Percentiles rank a stretch among this genome's conserved stretches.
Conservation (phyloP, 1,140 invertebrate genomes). For the Cyclargus thomasi region DNA sequence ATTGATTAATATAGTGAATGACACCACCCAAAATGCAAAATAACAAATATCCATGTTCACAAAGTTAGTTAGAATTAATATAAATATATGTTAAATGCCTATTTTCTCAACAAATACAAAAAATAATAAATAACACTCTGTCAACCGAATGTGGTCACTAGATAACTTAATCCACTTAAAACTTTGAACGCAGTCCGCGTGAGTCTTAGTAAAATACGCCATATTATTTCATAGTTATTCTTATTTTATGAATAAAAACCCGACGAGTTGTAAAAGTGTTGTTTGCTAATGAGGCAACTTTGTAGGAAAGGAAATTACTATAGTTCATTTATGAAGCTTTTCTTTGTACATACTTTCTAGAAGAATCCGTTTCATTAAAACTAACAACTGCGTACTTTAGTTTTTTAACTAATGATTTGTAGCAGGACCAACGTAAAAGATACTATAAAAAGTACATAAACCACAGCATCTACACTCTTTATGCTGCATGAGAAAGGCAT, state of each 20-base stretch:
- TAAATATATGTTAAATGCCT: too few species aligned
- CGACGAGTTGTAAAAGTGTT: neutral
- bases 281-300: neutral
- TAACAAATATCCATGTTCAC: too few species aligned
- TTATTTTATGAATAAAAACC: neutral
- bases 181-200: neutral
- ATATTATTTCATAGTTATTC: neutral
- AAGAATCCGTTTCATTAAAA: neutral
- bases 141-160: neutral
- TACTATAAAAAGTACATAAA: neutral
- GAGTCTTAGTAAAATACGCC: neutral
- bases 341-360: neutral
- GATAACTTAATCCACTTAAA: neutral
- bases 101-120: neutral
- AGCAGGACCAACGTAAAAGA: neutral
- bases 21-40: too few species aligned
- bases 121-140: neutral
- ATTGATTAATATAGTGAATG: too few species aligned
- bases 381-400: neutral
- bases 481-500: conserved; percentile 10
- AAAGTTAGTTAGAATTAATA: too few species aligned
- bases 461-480: neutral
- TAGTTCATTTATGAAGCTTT: neutral
- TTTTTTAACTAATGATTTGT: neutral
- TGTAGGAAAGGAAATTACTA: neutral